These are phyloP conservation scores for Picus viridis DNA, from an alignment of 2,797 vertebrate species.

Conservation along the genomic window DNA sequence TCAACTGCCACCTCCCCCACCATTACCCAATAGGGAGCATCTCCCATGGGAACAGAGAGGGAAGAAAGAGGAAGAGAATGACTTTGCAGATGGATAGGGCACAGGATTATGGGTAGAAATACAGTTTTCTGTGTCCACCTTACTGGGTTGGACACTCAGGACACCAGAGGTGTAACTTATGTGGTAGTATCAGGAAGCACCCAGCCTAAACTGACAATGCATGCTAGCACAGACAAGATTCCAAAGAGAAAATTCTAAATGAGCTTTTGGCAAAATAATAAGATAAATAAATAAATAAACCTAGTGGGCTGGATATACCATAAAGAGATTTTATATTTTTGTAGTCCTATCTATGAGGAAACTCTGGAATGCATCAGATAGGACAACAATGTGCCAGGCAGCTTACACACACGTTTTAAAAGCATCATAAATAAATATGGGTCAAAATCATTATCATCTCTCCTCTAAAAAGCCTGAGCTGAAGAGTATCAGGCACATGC, in stretches of 20 bases:
- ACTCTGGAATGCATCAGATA: not conserved
- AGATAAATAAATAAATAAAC: not conserved
- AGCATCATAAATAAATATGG: conserved; percentile 48
- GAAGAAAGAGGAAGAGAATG: too few relatives aligned
- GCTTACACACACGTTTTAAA: conserved; percentile 24
- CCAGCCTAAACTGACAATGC: too few relatives aligned
- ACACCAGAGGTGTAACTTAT: too few relatives aligned
- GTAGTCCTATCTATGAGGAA: not conserved
- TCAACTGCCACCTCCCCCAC: too few relatives aligned
- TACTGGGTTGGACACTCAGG: too few relatives aligned
- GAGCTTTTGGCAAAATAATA: not conserved
- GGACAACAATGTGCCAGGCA: not conserved
- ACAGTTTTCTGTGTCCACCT: too few relatives aligned
- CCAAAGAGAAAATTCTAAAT: not conserved
- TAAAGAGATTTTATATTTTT: conserved; percentile 20
- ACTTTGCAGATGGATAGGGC: too few relatives aligned
- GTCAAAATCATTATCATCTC: conserved; percentile 35
- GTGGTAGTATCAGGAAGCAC: too few relatives aligned
- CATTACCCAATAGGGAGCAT: too few relatives aligned
- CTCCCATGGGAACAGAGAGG: too few relatives aligned
- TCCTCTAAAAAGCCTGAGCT: not conserved
- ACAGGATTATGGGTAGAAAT: too few relatives aligned
- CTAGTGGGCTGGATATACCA: not conserved
- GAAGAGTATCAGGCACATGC: conserved; percentile 38
- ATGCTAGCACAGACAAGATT: not conserved